Evolutionary conservation across 2,113 vertebrate species (phyloP), one percentile per base, ranked within the genome.

Genomic region (Sarotherodon lohbergeri): DNA sequence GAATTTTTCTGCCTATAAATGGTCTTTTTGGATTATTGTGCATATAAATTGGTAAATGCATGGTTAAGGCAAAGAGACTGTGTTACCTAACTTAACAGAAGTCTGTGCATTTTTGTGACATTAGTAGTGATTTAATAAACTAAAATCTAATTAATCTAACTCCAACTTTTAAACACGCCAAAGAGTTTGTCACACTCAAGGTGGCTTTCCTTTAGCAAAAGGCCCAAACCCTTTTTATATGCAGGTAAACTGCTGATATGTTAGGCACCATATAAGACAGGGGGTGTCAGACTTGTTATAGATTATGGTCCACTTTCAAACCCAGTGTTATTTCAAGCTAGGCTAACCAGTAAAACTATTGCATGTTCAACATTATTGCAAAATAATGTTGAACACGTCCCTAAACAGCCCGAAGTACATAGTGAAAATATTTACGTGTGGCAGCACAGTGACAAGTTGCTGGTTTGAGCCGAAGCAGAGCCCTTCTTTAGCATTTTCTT

Each of bases 31-130:
- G 39, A 24, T 43, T 71, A 43, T 71, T 71, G 5, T 73, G 13
- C 39, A 16, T 73, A 17, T 17, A 46, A 46, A 22, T 73, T 46
- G 5, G 41, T 46, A 73, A 16, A 9, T 16, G 8, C 13, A 46
- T 73, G 7, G 13, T 43, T 1, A 46, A 27, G 9, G 9, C 68
- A 17, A 73, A 46, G 2, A 73, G 39, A 36, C 0, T 11, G n/a
- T 71, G n/a, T 46, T 46, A 46, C 39, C 41, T 73, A 39, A 46
- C 39, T 46, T 46, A 73, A 46, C 16, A 46, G 39, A 27, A 73
- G 39, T 73, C 2, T 73, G 13, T 46, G n/a, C 3, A 46, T 27
- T 73, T 46, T 46, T 24, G 12, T 73, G 39, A 46, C 68, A 17
- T 27, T 73, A 16, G 13, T 0, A 6, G 22, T 46, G 13, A 27